Evolutionary conservation across 1,140 invertebrate species (phyloP), one percentile per base, ranked within the genome.

Genomic region (Samia ricini): DNA sequence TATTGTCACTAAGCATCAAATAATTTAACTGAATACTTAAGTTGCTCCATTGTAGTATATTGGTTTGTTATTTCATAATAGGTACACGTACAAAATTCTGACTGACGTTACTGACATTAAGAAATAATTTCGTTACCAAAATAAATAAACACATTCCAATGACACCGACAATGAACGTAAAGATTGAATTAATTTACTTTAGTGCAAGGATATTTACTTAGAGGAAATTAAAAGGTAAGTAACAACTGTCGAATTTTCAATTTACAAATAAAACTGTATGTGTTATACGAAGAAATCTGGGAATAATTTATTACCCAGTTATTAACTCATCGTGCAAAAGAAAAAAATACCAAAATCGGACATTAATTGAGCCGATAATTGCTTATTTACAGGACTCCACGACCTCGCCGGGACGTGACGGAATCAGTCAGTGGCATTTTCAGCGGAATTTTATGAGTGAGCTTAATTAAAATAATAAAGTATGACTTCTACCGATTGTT

Each of bases 281-380:
- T 64, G 67, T 63, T 61, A 67, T 56, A 63, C 58, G 66, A 63
- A 64, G 67, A 56, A 68, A 65, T 68, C 61, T 56, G 60, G 67
- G 67, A 72, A 72, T 72, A 75, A 75, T 72, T 72, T 75, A 75
- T 72, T 61, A 66, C 51, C 59, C 73, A 72, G 72, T 75, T 75
- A 75, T 61, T 52, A 52, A 52, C 56, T 63, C 65, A 60, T 67
- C 59, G 23, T 6, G 51, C 22, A n/a, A 21, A 42, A 68, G 61
- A 60, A 69, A 70, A 73, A 72, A 63, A 61, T 66, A 71, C 36
- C 57, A 49, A 59, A 59, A 49, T 59, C 42, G 57, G 42, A 18
- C 57, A 5, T 59, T 50, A 23, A 59, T 42, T 59, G 68, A 64
- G 62, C 54, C 71, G 74, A 71, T 73, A 76, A 76, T 76, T 76